A percentile compares a stretch with the other conserved stretches of the same genome.
These are phyloP conservation scores for Muntiacus muntjak DNA, from an alignment of 2,113 vertebrate genomes.

Conservation along the genomic window DNA sequence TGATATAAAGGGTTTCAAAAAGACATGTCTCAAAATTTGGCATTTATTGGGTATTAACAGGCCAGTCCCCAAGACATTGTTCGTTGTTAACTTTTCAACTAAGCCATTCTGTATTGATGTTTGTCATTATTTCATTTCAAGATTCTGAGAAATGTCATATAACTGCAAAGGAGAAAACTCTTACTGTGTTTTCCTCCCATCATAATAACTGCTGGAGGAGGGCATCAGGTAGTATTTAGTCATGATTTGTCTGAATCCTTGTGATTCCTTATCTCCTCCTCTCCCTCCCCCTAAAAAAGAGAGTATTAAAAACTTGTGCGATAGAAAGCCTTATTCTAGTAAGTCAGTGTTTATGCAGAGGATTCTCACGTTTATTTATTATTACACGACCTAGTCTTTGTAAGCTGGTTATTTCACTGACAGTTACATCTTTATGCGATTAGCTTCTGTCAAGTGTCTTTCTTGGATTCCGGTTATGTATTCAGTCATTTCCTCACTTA, in stretches of 20 bases:
- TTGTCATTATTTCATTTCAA: constrained; percentile 41
- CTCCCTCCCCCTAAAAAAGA: background rate
- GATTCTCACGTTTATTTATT: background rate
- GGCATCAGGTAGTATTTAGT: background rate
- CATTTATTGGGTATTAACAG: constrained; percentile 44
- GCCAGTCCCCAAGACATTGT: background rate
- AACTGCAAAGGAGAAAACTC: constrained; percentile 14
- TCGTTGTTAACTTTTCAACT: constrained; percentile 26
- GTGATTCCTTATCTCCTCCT: background rate
- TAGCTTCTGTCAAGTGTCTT: background rate
- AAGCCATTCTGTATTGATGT: background rate
- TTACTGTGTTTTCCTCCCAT: background rate
- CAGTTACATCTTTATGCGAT: background rate
- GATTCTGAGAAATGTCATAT: background rate
- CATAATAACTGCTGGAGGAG: background rate
- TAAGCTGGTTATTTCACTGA: background rate
- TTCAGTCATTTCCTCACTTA: background rate
- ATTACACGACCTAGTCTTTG: background rate
- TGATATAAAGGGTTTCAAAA: background rate
- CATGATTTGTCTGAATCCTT: constrained; percentile 47
- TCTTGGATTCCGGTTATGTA: background rate
- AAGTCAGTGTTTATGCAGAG: background rate
- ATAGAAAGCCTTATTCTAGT: background rate
- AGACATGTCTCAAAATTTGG: background rate
- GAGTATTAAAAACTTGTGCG: background rate